phyloP scores from a whole-genome alignment of 2,797 vertebrate genomes.

The Ibycter americanus region DNA sequence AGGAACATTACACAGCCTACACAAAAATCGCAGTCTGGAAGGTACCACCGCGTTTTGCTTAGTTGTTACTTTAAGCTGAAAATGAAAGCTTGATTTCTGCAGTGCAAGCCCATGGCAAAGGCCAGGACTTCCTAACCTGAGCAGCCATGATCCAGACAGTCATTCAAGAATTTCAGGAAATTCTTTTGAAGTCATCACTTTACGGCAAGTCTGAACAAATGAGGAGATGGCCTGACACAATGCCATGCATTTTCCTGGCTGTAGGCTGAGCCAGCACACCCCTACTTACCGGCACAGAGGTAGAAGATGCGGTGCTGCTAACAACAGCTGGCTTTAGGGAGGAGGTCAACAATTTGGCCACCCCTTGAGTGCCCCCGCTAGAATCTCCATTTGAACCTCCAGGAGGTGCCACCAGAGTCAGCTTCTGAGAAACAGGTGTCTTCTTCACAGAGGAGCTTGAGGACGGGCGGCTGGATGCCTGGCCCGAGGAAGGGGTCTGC shows the following conservation, averaged over 20 bases:
- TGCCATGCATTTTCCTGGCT: rapidly evolving
- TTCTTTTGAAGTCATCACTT: neutral
- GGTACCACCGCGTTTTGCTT: neutral
- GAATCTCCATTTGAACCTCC: constrained; percentile 82
- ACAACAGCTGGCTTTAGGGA: constrained; percentile 79
- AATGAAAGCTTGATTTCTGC: neutral
- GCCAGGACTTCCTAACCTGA: neutral
- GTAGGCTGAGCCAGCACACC: neutral
- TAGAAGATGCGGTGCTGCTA: constrained; percentile 73
- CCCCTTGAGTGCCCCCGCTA: constrained; percentile 81
- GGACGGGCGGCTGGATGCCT: constrained; percentile 40
- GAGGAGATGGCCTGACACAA: neutral
- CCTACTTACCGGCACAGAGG: constrained; percentile 79
- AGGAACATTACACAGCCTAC: neutral
- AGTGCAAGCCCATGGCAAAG: neutral
- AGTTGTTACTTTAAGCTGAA: neutral
- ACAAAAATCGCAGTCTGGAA: neutral
- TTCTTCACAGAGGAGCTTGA: constrained; percentile 72
- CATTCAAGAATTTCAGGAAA: neutral
- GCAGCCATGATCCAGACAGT: neutral
- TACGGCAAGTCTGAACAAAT: neutral
- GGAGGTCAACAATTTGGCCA: constrained; percentile 83
- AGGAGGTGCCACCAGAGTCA: constrained; percentile 83
- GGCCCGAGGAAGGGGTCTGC: constrained; percentile 54
- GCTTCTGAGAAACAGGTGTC: constrained; percentile 76